Base-by-base conservation (phyloP, 2,888 invertebrate genomes). In the Mantis religiosa region DNA sequence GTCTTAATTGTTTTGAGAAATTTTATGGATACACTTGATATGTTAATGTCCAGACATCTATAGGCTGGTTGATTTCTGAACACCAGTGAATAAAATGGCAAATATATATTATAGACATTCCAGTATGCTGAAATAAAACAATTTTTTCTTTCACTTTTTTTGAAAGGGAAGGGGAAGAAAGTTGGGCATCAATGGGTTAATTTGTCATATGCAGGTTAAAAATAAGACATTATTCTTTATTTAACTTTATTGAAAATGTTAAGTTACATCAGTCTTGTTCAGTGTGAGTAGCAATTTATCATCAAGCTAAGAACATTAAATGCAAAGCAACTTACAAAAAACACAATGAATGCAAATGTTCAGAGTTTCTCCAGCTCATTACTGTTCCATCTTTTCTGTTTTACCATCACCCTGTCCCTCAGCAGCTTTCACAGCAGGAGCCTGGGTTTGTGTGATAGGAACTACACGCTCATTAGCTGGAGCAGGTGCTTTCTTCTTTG, bases 401-500 rank as follows among this genome's bases (percentile, higher is more conserved):
- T 85, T 85, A 8, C 34, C 28, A 47, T 85, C 88, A n/a, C 41
- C 82, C 14, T 81, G 28, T n/a, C n/a, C 41, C 20, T 34, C 82
- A 2, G 27, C 87, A 30, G n/a, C 41, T n/a, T 84, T 87, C 2
- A 89, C 47, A 12, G 89, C 87, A 28, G 89, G 87, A 14, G 87
- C 34, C 30, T 89, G 86, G 20, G 89, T 89, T 27, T 87, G 89
- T 28, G 82, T 85, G 28, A 89, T 87, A 9, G 81, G 89, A 12
- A 89, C 82, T 27, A 89, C 84, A 6, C 85, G 87, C 25, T 87
- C 89, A 6, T 84, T 87, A 28, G 30, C 71, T 9, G 84, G 28
- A 28, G 47, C 85, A 27, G 89, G 84, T 92, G 90, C 8, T 25
- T 82, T 85, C 82, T 90, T 90, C 89, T 90, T 91, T 9, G 93